phyloP scores from a whole-genome alignment of 2,888 invertebrate species.

The Tribolium freemani region DNA sequence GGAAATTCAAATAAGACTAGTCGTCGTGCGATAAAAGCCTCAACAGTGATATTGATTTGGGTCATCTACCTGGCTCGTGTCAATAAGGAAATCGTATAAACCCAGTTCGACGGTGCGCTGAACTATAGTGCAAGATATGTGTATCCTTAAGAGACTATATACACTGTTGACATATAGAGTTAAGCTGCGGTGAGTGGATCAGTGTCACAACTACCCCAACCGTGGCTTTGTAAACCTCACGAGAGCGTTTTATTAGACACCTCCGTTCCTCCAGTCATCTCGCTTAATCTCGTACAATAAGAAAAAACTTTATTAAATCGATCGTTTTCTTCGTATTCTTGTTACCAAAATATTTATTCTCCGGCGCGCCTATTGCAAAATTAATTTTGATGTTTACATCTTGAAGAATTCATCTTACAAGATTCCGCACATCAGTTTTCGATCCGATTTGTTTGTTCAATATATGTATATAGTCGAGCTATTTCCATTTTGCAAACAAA shows the following conservation, averaged over 20 bases:
- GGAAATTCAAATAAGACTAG: constrained; percentile 15
- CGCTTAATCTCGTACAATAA: constrained; percentile 19
- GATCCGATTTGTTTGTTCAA: constrained; percentile 29
- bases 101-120: constrained; percentile 19
- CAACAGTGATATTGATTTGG: constrained; percentile 26
- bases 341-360: constrained; percentile 15
- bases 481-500: constrained; percentile 36
- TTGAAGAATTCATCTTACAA: constrained; percentile 4
- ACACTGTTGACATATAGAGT: constrained; percentile 43
- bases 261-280: constrained; percentile 6
- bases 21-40: constrained; percentile 7
- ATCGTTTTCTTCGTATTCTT: background rate
- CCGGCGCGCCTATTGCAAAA: constrained; percentile 10
- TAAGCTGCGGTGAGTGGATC: constrained; percentile 43
- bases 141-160: constrained; percentile 38
- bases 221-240: constrained; percentile 28
- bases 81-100: constrained; percentile 35
- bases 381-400: constrained; percentile 28
- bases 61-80: constrained; percentile 33
- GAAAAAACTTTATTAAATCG: constrained; percentile 22
- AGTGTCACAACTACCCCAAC: constrained; percentile 41
- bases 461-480: constrained; percentile 18
- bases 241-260: constrained; percentile 39
- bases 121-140: constrained; percentile 19
- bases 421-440: constrained; percentile 8